Evolutionary conservation across 2,888 invertebrate genomes (phyloP).

Genomic region (Drosophila meridiana): DNA sequence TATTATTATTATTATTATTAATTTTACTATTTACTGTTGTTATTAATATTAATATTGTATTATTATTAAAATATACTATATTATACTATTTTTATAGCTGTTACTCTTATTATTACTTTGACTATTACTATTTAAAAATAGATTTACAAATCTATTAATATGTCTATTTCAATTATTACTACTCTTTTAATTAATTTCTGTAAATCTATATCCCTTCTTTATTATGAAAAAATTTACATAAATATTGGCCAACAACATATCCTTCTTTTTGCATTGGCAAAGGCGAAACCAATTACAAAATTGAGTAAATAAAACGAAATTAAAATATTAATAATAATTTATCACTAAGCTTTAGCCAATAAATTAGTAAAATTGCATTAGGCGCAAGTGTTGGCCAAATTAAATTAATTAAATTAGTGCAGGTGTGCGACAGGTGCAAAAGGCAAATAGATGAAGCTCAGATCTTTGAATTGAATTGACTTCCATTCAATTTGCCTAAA

Average conservation of each 20-base stretch:
- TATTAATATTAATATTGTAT: no score
- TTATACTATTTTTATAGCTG: no score
- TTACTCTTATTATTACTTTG: no score
- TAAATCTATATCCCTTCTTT: background rate
- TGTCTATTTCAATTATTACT: no score
- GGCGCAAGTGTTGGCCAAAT: background rate
- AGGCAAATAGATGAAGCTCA: background rate
- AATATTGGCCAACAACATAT: background rate
- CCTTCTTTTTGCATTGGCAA: background rate
- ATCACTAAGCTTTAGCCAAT: background rate
- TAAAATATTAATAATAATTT: no score
- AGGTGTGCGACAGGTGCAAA: constrained; percentile 2
- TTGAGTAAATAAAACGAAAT: background rate
- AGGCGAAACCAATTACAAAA: background rate
- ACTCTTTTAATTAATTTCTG: no score
- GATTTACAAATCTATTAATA: no score
- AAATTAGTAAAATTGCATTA: background rate
- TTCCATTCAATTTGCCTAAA: background rate
- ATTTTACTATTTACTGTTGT: no score
- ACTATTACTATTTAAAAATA: no score
- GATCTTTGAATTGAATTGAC: background rate
- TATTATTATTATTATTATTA: no score
- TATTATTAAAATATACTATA: no score
- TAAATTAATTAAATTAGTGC: background rate
- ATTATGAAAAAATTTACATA: background rate